These are phyloP conservation scores for Charaxes varanes DNA, from an alignment of 1,140 invertebrate species.

Conservation along the genomic window DNA sequence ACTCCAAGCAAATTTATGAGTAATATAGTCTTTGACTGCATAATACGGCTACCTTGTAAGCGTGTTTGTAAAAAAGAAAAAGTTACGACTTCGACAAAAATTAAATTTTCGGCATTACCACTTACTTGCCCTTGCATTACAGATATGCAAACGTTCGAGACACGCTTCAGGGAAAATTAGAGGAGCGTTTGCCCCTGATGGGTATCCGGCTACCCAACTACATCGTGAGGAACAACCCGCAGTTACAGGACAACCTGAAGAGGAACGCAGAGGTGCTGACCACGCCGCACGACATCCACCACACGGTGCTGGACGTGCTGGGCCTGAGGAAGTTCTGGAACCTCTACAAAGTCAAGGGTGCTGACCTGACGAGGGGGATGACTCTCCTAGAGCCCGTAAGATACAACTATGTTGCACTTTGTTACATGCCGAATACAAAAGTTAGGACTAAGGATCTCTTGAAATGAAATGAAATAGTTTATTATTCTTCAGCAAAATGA, in stretches of 20 bases:
- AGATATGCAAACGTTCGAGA: constrained; percentile 88
- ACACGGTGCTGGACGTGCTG: constrained; percentile 80
- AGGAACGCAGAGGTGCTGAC: constrained; percentile 81
- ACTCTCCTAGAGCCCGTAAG: too few species aligned
- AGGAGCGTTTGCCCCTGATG: constrained; percentile 91
- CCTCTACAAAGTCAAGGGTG: constrained; percentile 53
- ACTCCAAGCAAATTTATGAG: too few species aligned
- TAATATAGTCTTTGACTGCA: too few species aligned
- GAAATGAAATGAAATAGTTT: too few species aligned
- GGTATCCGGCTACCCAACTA: constrained; percentile 83
- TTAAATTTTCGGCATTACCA: neutral
- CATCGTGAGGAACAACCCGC: constrained; percentile 77
- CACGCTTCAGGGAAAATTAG: constrained; percentile 91
- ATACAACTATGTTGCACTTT: too few species aligned
- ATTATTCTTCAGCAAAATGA: too few species aligned
- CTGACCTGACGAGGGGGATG: constrained; percentile 76
- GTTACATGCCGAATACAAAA: too few species aligned
- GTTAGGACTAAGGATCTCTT: too few species aligned
- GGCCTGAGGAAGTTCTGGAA: constrained; percentile 50
- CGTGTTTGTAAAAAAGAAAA: too few species aligned
- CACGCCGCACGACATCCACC: constrained; percentile 88
- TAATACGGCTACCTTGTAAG: too few species aligned
- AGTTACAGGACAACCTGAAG: constrained; percentile 79
- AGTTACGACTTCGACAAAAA: too few species aligned
- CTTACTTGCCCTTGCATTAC: constrained; percentile 11